phyloP scores from a whole-genome alignment of 2,113 vertebrate genomes.

The Ictalurus furcatus region DNA sequence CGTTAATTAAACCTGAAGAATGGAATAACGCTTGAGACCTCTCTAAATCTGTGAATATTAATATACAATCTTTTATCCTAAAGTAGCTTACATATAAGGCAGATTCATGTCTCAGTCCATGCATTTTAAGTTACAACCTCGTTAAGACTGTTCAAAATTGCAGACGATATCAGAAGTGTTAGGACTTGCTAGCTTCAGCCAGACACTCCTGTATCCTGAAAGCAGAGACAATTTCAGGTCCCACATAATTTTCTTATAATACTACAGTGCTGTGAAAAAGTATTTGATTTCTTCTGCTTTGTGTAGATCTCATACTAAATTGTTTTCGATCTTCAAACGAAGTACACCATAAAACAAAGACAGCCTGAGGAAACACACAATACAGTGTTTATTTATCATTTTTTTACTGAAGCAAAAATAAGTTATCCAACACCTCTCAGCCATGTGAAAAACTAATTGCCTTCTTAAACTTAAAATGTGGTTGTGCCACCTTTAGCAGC shows the following conservation, averaged over 20 bases:
- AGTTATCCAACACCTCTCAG: too few relatives aligned
- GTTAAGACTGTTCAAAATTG: neutral
- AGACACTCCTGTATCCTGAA: neutral
- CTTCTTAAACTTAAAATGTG: too few relatives aligned
- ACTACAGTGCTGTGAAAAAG: neutral
- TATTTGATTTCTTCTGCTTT: too few relatives aligned
- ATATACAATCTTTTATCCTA: too few relatives aligned
- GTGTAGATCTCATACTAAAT: neutral
- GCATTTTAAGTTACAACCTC: neutral
- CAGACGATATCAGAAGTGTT: neutral
- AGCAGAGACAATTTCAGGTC: neutral
- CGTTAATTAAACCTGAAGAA: slow-evolving; percentile 15
- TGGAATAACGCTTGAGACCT: neutral
- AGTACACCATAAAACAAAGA: too few relatives aligned
- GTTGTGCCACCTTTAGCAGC: too few relatives aligned
- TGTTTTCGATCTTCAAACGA: too few relatives aligned
- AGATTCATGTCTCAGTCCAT: neutral
- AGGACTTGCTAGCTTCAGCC: neutral
- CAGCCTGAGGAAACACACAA: too few relatives aligned
- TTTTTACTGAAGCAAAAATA: too few relatives aligned
- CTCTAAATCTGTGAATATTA: neutral
- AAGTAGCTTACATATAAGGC: neutral
- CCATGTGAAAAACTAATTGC: too few relatives aligned
- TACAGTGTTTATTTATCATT: too few relatives aligned
- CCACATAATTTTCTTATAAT: neutral